Evolutionary conservation across 2,113 vertebrate species (phyloP).

Genomic region (Rhinopomastus cyanomelas): DNA sequence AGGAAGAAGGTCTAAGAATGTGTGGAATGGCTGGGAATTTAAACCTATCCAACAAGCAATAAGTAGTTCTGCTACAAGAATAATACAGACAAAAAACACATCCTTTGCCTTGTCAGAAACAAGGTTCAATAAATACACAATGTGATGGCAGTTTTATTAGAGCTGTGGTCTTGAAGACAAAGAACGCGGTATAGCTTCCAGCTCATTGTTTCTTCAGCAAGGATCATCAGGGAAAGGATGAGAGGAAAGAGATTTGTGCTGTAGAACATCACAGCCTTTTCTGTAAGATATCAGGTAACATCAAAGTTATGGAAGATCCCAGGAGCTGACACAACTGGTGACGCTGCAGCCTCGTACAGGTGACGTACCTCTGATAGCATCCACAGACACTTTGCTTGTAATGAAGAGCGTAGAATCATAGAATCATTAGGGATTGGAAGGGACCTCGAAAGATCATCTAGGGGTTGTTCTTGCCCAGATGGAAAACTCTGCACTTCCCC

Average conservation of each 20-base stretch:
- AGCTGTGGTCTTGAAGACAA: background rate
- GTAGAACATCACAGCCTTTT: background rate
- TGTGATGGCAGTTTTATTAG: background rate
- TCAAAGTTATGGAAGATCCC: background rate
- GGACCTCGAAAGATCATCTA: too few species aligned
- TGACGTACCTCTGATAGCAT: background rate
- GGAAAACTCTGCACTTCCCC: too few species aligned
- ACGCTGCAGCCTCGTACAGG: rapidly evolving
- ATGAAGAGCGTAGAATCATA: background rate
- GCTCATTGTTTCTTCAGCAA: background rate
- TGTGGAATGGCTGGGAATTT: background rate
- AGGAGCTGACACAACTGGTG: background rate
- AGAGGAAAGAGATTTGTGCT: background rate
- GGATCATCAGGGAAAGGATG: background rate
- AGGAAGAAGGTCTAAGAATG: background rate
- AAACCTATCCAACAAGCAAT: background rate
- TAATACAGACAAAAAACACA: background rate
- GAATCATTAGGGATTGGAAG: too few species aligned
- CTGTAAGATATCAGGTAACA: background rate
- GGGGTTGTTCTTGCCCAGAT: too few species aligned
- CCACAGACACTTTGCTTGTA: background rate
- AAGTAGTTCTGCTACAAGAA: background rate
- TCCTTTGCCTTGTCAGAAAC: background rate
- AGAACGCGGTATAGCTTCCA: background rate
- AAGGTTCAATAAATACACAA: background rate